A percentile compares a stretch with the other conserved stretches of the same genome.
Evolutionary conservation across 2,113 vertebrate species (phyloP).

Genomic region (Pterocles orientalis): DNA sequence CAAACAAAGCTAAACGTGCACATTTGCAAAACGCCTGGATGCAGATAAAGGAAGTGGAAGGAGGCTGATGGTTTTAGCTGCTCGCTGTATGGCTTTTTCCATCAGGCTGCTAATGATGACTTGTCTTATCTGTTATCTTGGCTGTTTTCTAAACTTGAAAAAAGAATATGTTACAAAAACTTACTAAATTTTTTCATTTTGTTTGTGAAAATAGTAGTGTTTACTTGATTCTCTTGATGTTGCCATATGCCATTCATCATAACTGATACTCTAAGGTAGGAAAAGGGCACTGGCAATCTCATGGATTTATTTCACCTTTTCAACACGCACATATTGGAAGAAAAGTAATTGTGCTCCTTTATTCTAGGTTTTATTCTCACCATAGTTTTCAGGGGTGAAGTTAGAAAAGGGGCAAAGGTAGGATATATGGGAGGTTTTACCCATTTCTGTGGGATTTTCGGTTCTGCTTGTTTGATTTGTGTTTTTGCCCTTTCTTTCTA

Average conservation of each 20-base stretch:
- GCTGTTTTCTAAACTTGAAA: neutral
- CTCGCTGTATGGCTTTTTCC: accelerated
- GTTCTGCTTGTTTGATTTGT: neutral
- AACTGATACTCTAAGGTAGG: neutral
- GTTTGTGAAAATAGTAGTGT: neutral
- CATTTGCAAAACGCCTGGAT: neutral
- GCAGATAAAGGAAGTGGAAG: neutral
- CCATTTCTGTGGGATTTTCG: neutral
- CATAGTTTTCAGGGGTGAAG: neutral
- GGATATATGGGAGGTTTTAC: neutral
- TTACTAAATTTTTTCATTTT: neutral
- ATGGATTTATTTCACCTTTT: neutral
- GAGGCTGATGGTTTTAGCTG: neutral
- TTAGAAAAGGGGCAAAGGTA: neutral
- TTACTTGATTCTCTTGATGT: neutral
- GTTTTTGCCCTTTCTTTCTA: neutral
- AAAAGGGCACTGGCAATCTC: neutral
- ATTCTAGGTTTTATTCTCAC: neutral
- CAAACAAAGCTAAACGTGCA: accelerated
- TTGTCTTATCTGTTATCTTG: neutral
- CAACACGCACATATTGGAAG: neutral
- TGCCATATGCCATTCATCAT: neutral
- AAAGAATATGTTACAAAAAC: neutral
- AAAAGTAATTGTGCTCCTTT: neutral
- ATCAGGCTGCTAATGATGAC: neutral